Evolutionary conservation across 2,888 invertebrate genomes (phyloP), one percentile per base, ranked within the genome.

Genomic region (Drosophila histrio): DNA sequence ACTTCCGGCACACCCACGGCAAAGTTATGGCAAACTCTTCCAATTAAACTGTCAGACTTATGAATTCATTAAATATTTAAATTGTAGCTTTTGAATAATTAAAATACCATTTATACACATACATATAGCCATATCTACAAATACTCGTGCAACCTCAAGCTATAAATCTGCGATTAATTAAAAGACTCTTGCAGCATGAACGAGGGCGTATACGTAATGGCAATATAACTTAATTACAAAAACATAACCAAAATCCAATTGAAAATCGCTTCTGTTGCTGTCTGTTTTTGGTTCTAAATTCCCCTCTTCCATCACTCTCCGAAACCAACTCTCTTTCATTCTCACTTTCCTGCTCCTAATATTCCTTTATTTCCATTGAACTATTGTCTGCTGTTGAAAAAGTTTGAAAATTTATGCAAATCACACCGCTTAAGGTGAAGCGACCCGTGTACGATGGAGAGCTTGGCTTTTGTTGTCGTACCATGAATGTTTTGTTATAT

Each of bases 61-160:
- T 88, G 88, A 85, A 85, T 87, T 87, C 85, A 88, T 85, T 85
- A 81, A 87, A 85, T 88, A 87, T 85, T 85, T 81, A 77, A 85
- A 87, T 88, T 87, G 79, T 76, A 72, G 85, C 87, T 87, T 79
- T 87, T 85, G 88, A 85, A 88, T 85, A 85, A 88, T 85, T 88
- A 88, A 88, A 85, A 71, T 85, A 71, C 77, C 88, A 85, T 88
- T 85, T 87, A 77, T 65, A 65, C 49, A 59, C 21, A 41, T 41
- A 28, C 22, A 43, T 69, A 59, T 70, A 64, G 56, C 46, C 26
- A 49, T 9, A 46, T 39, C 53, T 30, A 49, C 46, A 53, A 44
- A 53, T 52, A 56, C 52, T 60, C 38, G 43, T 38, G 22, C 60
- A 52, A 64, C 64, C 84, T 81, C 61, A 57, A 72, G 88, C 74